Percentiles rank a stretch among this genome's conserved stretches.
These are phyloP conservation scores for Ahaetulla prasina DNA, from an alignment of 2,113 vertebrate genomes.

Conservation along the genomic window DNA sequence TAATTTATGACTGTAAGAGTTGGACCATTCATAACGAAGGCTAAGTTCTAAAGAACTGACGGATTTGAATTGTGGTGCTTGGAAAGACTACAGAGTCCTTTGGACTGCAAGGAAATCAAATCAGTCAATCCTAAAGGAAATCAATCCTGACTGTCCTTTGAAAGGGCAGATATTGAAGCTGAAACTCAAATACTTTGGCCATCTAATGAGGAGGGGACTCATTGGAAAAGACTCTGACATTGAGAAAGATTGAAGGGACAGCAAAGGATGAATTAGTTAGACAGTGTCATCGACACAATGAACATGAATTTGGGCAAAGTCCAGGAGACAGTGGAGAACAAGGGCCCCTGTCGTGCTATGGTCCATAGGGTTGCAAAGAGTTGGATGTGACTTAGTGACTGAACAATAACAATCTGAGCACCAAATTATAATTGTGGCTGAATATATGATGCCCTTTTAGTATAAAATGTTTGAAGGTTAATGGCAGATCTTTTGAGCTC, in stretches of 20 bases:
- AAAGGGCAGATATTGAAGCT: too few relatives aligned
- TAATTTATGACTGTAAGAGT: neutral
- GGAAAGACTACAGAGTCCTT: too few relatives aligned
- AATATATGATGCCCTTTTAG: neutral
- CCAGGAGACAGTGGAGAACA: neutral
- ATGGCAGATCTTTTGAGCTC: neutral
- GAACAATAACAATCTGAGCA: neutral
- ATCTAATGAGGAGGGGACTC: too few relatives aligned
- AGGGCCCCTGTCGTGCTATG: neutral
- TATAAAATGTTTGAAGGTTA: neutral
- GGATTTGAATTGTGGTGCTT: neutral
- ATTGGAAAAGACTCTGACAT: too few relatives aligned
- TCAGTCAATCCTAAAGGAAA: too few relatives aligned
- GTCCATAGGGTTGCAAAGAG: neutral
- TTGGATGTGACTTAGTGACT: neutral
- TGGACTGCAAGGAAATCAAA: too few relatives aligned
- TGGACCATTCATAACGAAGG: neutral
- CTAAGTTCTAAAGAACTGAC: neutral
- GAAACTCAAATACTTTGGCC: too few relatives aligned
- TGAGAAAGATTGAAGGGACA: too few relatives aligned
- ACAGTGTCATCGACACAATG: neutral
- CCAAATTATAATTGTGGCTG: neutral
- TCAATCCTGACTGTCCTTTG: too few relatives aligned
- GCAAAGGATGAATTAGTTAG: too few relatives aligned
- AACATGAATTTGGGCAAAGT: neutral